These are phyloP conservation scores for Alosa alosa DNA, from an alignment of 2,113 vertebrate species.

Conservation along the genomic window DNA sequence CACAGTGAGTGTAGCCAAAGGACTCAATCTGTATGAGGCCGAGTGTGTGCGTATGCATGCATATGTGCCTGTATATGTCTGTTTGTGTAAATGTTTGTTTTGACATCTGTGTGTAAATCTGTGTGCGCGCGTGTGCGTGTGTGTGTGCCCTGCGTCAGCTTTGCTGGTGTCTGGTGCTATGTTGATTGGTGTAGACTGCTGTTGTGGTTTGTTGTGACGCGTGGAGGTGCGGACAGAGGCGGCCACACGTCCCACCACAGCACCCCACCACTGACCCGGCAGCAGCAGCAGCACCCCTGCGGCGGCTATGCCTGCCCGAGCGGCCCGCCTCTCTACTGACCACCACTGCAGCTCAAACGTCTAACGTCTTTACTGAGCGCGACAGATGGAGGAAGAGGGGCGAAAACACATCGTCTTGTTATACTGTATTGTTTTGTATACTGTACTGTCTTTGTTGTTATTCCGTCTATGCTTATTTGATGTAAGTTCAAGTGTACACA, in stretches of 20 bases:
- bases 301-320: background rate
- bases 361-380: background rate
- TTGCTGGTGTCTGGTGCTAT: background rate
- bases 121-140: slow-evolving; percentile 22
- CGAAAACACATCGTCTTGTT: too few relatives aligned
- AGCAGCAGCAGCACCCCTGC: background rate
- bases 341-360: background rate
- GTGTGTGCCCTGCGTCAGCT: background rate
- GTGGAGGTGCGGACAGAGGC: slow-evolving; percentile 23
- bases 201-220: slow-evolving; percentile 44
- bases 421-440: too few relatives aligned
- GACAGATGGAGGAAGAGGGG: background rate
- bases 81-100: slow-evolving; percentile 36
- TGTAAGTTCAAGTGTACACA: too few relatives aligned
- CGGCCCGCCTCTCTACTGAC: background rate
- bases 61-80: background rate
- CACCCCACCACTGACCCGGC: background rate
- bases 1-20: background rate
- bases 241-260: background rate
- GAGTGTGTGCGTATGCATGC: background rate
- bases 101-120: slow-evolving; percentile 31
- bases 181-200: background rate
- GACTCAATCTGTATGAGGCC: background rate
- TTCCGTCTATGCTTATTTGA: too few relatives aligned
- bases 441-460: too few relatives aligned